Evolutionary conservation across 1,140 invertebrate genomes (phyloP).

Genomic region (Hylyphantes graminicola): DNA sequence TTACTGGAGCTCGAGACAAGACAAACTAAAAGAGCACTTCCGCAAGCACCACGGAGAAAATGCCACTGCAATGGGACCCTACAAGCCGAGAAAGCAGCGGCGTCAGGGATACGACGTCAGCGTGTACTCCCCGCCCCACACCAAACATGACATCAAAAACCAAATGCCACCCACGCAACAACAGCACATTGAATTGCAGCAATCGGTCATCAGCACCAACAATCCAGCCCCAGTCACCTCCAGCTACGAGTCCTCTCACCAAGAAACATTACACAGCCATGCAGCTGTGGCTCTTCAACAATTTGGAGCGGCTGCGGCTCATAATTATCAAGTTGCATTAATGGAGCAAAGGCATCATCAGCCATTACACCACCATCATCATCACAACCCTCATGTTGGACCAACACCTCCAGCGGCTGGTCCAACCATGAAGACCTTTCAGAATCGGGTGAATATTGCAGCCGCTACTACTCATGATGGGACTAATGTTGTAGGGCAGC

Average conservation of each 20-base stretch:
- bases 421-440: slow-evolving; percentile 59
- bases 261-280: slow-evolving; percentile 54
- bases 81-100: slow-evolving; percentile 69
- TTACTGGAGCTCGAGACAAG: slow-evolving; percentile 75
- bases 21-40: slow-evolving; percentile 78
- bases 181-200: slow-evolving; percentile 51
- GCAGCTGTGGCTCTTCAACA: slow-evolving; percentile 54
- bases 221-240: slow-evolving; percentile 45
- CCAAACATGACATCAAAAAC: slow-evolving; percentile 31
- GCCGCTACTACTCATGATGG: slow-evolving; percentile 50
- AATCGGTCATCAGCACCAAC: slow-evolving; percentile 46
- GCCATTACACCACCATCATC: slow-evolving; percentile 45
- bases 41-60: slow-evolving; percentile 74
- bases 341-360: slow-evolving; percentile 59
- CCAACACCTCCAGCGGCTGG: slow-evolving; percentile 56
- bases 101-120: slow-evolving; percentile 56
- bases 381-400: slow-evolving; percentile 58
- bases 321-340: slow-evolving; percentile 58
- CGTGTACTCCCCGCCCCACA: slow-evolving; percentile 50
- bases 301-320: slow-evolving; percentile 49
- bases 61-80: slow-evolving; percentile 71
- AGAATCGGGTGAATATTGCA: slow-evolving; percentile 55
- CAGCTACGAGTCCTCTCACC: slow-evolving; percentile 57
- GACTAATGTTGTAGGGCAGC: slow-evolving; percentile 53
- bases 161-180: slow-evolving; percentile 31